phyloP scores from a whole-genome alignment of 1,140 invertebrate genomes.

The Lerema accius region DNA sequence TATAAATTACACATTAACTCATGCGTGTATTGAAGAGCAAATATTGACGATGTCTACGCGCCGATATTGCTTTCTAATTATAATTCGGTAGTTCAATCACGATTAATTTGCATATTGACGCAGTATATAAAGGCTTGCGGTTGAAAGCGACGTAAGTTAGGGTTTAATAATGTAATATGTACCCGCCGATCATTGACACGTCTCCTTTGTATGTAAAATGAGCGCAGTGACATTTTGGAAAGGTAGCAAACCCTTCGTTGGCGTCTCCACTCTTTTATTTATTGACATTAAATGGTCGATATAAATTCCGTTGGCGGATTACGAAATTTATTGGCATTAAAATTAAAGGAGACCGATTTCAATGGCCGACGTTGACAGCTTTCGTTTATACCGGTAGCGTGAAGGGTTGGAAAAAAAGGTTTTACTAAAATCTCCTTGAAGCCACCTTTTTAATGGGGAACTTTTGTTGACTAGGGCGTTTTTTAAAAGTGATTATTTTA shows the following conservation, averaged over 20 bases:
- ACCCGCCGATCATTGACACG: slow-evolving; percentile 53
- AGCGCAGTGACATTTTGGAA: slow-evolving; percentile 56
- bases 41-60: slow-evolving; percentile 43
- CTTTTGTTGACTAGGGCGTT: slow-evolving; percentile 34
- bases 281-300: slow-evolving; percentile 79
- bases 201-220: slow-evolving; percentile 77
- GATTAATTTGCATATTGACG: slow-evolving; percentile 30
- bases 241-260: slow-evolving; percentile 50
- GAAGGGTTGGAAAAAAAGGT: slow-evolving; percentile 53
- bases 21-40: slow-evolving; percentile 41
- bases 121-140: slow-evolving; percentile 16
- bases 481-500: too few relatives aligned
- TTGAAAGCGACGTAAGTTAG: slow-evolving; percentile 11
- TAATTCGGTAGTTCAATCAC: slow-evolving; percentile 37
- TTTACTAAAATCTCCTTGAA: slow-evolving; percentile 57
- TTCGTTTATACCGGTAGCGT: slow-evolving; percentile 63
- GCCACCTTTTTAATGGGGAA: slow-evolving; percentile 52
- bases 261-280: slow-evolving; percentile 51
- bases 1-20: slow-evolving; percentile 40
- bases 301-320: slow-evolving; percentile 79
- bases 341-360: slow-evolving; percentile 81
- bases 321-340: slow-evolving; percentile 79
- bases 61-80: slow-evolving; percentile 39
- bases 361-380: slow-evolving; percentile 71
- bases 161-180: slow-evolving; percentile 21